Evolutionary conservation across 2,888 invertebrate genomes (phyloP).

Genomic region (Axea sp.): DNA sequence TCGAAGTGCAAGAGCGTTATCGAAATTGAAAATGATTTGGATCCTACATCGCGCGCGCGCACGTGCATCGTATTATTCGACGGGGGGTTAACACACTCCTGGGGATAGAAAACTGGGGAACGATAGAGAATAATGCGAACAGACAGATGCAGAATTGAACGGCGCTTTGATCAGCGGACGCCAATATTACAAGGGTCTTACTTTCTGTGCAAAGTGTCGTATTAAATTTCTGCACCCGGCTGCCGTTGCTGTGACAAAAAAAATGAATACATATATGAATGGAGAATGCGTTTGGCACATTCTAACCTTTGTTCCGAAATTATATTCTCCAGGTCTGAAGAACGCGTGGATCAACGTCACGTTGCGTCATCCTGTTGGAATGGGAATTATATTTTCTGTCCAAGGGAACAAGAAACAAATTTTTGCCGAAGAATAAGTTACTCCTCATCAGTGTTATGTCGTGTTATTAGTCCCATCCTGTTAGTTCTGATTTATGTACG

Average conservation of each 20-base stretch:
- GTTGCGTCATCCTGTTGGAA: conserved; percentile 21
- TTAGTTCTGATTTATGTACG: conserved; percentile 39
- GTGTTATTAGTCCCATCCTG: conserved; percentile 32
- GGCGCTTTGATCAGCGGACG: conserved; percentile 61
- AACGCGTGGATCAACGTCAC: conserved; percentile 50
- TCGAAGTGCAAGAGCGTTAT: conserved; percentile 61
- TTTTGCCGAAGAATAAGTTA: conserved; percentile 23
- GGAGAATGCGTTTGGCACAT: conserved; percentile 52
- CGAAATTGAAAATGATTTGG: conserved; percentile 65
- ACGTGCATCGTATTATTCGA: conserved; percentile 62
- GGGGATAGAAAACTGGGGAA: conserved; percentile 62
- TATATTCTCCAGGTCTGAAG: conserved; percentile 21
- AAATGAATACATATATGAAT: conserved; percentile 25
- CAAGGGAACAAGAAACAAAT: conserved; percentile 3
- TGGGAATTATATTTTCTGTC: conserved; percentile 33
- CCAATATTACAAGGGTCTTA: conserved; percentile 58
- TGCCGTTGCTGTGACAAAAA: conserved; percentile 47
- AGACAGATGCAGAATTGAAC: conserved; percentile 64
- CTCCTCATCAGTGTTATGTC: conserved; percentile 34
- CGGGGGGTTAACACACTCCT: conserved; percentile 61
- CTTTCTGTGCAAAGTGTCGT: conserved; percentile 55
- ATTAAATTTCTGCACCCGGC: conserved; percentile 60
- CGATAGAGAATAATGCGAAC: conserved; percentile 61
- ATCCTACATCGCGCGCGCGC: conserved; percentile 59
- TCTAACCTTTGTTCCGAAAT: conserved; percentile 52